phyloP scores from a whole-genome alignment of 2,797 vertebrate genomes.

The Neopelma chrysocephalum region DNA sequence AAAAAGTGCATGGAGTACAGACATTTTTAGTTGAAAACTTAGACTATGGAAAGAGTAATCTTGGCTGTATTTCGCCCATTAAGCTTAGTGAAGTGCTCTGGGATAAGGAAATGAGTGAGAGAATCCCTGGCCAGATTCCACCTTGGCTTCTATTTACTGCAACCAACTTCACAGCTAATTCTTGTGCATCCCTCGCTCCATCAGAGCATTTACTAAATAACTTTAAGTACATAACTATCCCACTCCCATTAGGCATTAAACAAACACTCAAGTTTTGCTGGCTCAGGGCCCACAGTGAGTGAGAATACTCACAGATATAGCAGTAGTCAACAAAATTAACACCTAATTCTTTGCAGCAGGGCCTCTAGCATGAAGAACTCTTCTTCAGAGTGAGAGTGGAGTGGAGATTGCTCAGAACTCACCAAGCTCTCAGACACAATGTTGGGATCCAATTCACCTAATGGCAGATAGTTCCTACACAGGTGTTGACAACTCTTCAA shows the following conservation, averaged over 20 bases:
- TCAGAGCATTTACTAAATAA: not conserved
- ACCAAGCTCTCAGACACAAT: not conserved
- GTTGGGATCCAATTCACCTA: not conserved
- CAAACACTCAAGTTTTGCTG: slow-evolving; percentile 5
- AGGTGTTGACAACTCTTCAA: not conserved
- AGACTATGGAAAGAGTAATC: slow-evolving; percentile 22
- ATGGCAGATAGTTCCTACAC: not conserved
- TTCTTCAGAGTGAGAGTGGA: not conserved
- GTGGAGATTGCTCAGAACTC: not conserved
- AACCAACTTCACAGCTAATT: not conserved
- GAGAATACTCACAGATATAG: not conserved
- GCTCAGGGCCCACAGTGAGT: not conserved
- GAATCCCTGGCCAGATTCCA: slow-evolving; percentile 50
- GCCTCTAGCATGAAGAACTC: not conserved
- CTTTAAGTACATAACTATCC: slow-evolving; percentile 7
- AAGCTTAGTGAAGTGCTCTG: slow-evolving; percentile 20
- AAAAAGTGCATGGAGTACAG: not conserved
- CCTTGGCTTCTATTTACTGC: not conserved
- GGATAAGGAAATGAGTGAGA: slow-evolving; percentile 39
- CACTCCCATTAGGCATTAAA: not conserved
- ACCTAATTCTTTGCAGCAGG: not conserved
- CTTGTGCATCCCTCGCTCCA: not conserved
- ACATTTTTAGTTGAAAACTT: slow-evolving; percentile 37
- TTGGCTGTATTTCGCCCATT: slow-evolving; percentile 18
- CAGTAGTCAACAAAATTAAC: not conserved